Evolutionary conservation across 2,888 invertebrate genomes (phyloP).

Genomic region (Eilema depressum): DNA sequence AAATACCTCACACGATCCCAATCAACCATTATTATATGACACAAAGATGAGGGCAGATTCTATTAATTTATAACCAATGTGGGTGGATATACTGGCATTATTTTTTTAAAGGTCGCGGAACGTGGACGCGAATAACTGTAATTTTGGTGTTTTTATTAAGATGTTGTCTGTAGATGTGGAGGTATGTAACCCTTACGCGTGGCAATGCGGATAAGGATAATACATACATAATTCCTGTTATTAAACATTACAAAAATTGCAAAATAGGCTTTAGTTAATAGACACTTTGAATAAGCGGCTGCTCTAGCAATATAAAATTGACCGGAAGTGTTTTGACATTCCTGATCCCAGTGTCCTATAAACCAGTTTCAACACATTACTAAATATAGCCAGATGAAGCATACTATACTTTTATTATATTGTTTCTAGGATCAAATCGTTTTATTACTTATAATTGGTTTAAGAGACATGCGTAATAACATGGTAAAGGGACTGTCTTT

Average conservation of each 20-base stretch:
- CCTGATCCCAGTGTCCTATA: slow-evolving; percentile 1
- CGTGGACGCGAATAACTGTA: slow-evolving; percentile 72
- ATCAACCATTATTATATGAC: slow-evolving; percentile 83
- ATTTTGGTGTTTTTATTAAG: slow-evolving; percentile 78
- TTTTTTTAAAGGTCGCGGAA: slow-evolving; percentile 73
- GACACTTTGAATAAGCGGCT: slow-evolving; percentile 9
- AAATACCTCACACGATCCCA: slow-evolving; percentile 85
- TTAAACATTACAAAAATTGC: slow-evolving; percentile 3
- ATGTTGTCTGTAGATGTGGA: slow-evolving; percentile 60
- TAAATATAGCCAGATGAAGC: not conserved
- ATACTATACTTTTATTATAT: not conserved
- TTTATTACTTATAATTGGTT: not conserved
- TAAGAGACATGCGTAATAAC: too few species aligned
- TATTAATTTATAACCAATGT: slow-evolving; percentile 87
- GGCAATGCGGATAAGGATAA: slow-evolving; percentile 19
- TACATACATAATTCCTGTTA: slow-evolving; percentile 6
- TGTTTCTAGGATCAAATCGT: not conserved
- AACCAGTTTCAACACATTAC: slow-evolving; percentile 9
- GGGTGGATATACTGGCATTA: slow-evolving; percentile 85
- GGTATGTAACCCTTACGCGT: slow-evolving; percentile 30
- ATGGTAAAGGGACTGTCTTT: too few species aligned
- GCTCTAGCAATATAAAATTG: not conserved
- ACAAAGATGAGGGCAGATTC: slow-evolving; percentile 82
- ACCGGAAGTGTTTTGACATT: slow-evolving; percentile 13
- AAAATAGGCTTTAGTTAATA: slow-evolving; percentile 9